Conservation (phyloP, 23 tunicate species). For the Clavelina lepadiformis region DNA sequence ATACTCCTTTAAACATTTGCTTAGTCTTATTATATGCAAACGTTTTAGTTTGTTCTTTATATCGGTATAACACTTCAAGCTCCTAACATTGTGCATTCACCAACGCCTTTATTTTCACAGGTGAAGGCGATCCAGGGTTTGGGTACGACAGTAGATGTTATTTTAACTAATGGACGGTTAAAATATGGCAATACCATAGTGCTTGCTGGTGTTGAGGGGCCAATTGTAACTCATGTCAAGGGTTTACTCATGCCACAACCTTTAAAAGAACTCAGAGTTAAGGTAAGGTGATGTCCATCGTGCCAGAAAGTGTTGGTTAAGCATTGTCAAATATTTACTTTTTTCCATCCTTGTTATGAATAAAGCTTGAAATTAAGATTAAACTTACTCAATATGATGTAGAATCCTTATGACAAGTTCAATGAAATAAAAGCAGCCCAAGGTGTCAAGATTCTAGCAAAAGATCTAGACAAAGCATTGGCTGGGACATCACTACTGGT, state of each 20-base stretch:
- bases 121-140: slow-evolving; percentile 89
- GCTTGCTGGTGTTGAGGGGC: slow-evolving; percentile 79
- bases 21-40: no score
- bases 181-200: slow-evolving; percentile 91
- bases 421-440: slow-evolving; percentile 70
- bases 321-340: no score
- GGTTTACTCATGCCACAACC: slow-evolving; percentile 87
- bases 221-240: slow-evolving; percentile 86
- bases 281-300: slow-evolving; percentile 14
- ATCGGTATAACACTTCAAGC: no score
- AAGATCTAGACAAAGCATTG: slow-evolving; percentile 90
- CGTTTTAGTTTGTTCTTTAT: no score
- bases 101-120: background rate
- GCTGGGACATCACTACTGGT: slow-evolving; percentile 86
- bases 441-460: slow-evolving; percentile 87
- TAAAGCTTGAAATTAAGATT: background rate
- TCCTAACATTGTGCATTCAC: no score
- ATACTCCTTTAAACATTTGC: no score
- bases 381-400: background rate
- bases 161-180: slow-evolving; percentile 80
- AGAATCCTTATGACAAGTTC: slow-evolving; percentile 68
- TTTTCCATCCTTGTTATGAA: no score
- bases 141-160: slow-evolving; percentile 89
- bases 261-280: slow-evolving; percentile 73
- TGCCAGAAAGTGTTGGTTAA: no score